Base-by-base conservation (phyloP, 1,140 invertebrate genomes). In the Rhynchophorus ferrugineus region DNA sequence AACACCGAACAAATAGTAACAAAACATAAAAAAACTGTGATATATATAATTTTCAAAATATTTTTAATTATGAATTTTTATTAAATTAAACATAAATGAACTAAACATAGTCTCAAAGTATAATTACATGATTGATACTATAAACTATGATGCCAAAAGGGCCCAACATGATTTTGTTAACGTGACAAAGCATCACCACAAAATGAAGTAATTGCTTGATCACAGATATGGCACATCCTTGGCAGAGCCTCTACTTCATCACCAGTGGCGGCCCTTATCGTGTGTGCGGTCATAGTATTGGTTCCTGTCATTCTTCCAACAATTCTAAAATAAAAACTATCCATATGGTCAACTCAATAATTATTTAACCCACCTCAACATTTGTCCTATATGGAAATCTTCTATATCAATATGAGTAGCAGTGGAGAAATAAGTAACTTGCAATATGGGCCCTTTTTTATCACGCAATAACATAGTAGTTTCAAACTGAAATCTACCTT, bases 381-480 rank as follows among this genome's bases (percentile, higher is more conserved):
- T 58, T 54, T 62, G 58, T n/a, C 56, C 61, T 34, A 61, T 35
- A 54, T 56, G 38, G 47, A 65, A 64, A 44, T 62, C 56, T 8
- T 59, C 44, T 17, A 65, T 61, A 39, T 59, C 48, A n/a, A 65
- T 58, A 14, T 61, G 59, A 35, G 61, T 60, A 21, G 47, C 34
- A 5, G 24, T 49, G 5, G 18, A 38, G 45, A 59, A 64, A 47
- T 62, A 59, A 24, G 54, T 44, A 1, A 65, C 52, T 48, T 64
- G 61, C 20, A 65, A 37, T 21, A 65, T 56, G n/a, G 63, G 63
- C 1, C 63, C 60, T 36, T 57, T 61, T 45, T 49, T 59, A 43
- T 65, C 60, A 36, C 59, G 19, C 6, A 65, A 34, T 3, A 65
- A 29, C 58, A 65, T 58, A 1, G 51, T 58, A 41, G 58, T 62